These are phyloP conservation scores for Pseudanteris insignis DNA, from an alignment of 2,888 invertebrate genomes.

Conservation along the genomic window DNA sequence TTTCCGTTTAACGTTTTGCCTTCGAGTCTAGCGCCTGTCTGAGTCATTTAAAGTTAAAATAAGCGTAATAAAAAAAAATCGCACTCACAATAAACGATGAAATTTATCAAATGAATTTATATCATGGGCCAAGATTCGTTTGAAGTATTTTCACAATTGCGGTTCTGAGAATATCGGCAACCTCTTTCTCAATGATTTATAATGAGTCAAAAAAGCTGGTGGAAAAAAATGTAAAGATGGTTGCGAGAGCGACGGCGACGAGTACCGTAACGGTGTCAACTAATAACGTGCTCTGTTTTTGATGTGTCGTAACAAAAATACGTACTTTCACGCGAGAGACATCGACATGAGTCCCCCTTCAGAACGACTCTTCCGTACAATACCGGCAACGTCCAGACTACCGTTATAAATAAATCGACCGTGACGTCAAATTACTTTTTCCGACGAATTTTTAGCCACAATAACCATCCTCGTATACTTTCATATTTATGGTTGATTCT, in stretches of 20 bases:
- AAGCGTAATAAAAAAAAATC: conserved; percentile 21
- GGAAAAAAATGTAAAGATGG: too few relatives aligned
- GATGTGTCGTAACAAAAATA: conserved; percentile 52
- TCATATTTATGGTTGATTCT: too few relatives aligned
- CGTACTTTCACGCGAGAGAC: conserved; percentile 49
- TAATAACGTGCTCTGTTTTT: conserved; percentile 38
- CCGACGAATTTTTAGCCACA: too few relatives aligned
- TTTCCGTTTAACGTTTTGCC: conserved; percentile 7
- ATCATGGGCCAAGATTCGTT: conserved; percentile 23
- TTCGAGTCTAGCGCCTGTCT: neutral
- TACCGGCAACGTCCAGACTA: conserved; percentile 27
- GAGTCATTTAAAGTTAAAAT: conserved; percentile 23
- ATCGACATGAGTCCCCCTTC: conserved; percentile 22
- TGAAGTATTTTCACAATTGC: conserved; percentile 37
- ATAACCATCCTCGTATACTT: too few relatives aligned
- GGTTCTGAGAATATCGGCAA: conserved; percentile 36
- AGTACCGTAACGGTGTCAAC: conserved; percentile 26
- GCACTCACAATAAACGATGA: conserved; percentile 25
- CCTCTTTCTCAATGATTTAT: conserved; percentile 39
- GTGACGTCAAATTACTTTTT: conserved; percentile 34
- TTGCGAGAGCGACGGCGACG: conserved; percentile 1
- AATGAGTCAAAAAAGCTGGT: conserved; percentile 24
- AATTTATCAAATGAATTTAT: conserved; percentile 24
- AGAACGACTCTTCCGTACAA: conserved; percentile 14
- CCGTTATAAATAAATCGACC: conserved; percentile 44